Evolutionary conservation across 2,113 vertebrate species (phyloP).

Genomic region (Paratilapia polleni): DNA sequence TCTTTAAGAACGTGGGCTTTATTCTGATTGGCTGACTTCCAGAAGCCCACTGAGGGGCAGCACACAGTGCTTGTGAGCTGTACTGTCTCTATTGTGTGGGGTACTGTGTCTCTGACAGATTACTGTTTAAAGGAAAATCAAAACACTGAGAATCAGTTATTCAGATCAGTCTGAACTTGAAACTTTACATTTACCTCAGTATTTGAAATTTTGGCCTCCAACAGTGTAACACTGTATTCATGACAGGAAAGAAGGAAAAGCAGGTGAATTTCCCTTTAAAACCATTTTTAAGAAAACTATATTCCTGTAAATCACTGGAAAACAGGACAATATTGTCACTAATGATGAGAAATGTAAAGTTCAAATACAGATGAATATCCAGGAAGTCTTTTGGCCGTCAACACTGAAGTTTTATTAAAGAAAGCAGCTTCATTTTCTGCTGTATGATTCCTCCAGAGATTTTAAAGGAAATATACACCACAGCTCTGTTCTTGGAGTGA

Average conservation of each 20-base stretch:
- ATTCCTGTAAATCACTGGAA: not conserved
- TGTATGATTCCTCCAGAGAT: not conserved
- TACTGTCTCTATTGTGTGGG: not conserved
- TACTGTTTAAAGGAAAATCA: not conserved
- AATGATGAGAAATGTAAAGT: fast-evolving
- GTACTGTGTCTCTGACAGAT: not conserved
- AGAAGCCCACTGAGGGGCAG: not conserved
- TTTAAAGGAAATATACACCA: not conserved
- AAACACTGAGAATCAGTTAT: not conserved
- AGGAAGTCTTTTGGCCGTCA: not conserved
- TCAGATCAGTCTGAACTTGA: not conserved
- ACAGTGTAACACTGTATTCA: not conserved
- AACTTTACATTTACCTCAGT: too few relatives aligned
- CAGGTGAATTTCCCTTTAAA: not conserved
- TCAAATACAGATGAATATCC: not conserved
- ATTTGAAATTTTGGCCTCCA: not conserved
- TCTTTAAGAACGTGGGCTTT: not conserved
- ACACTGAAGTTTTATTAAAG: not conserved
- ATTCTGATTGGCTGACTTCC: not conserved
- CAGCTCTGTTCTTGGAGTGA: not conserved
- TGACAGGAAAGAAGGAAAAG: not conserved
- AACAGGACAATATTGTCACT: not conserved
- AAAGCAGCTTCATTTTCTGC: not conserved
- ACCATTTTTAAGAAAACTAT: not conserved
- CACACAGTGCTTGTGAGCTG: not conserved